Evolutionary conservation across 2,113 vertebrate species (phyloP).

Genomic region (Passer montanus): DNA sequence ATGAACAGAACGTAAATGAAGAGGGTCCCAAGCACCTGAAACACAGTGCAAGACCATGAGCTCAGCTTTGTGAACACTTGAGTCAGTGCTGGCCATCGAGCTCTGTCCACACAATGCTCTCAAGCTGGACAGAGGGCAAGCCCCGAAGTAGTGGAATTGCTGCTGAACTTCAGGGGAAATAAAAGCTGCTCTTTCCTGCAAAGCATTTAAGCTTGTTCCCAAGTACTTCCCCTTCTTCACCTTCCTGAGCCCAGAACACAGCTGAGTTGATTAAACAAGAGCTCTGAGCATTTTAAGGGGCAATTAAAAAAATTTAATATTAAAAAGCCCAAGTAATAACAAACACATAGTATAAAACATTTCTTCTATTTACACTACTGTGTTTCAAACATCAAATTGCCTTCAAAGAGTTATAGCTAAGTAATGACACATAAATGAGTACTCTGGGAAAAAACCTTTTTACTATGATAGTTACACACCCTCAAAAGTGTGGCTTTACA

Average conservation of each 20-base stretch:
- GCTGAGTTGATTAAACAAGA: not conserved
- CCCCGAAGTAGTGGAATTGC: not conserved
- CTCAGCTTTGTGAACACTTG: not conserved
- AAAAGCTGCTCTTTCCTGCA: not conserved
- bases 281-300: not conserved
- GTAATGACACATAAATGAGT: not conserved
- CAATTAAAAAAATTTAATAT: not conserved
- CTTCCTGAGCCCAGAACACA: not conserved
- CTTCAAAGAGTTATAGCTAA: not conserved
- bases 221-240: not conserved
- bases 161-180: not conserved
- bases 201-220: not conserved
- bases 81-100: fast-evolving
- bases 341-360: not conserved
- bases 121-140: not conserved
- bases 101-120: fast-evolving
- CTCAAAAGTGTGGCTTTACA: not conserved
- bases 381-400: not conserved
- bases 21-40: slow-evolving; percentile 93
- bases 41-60: not conserved
- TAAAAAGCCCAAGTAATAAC: not conserved
- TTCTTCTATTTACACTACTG: not conserved
- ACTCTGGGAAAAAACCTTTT: not conserved
- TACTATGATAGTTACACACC: not conserved
- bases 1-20: slow-evolving; percentile 97